Base-by-base conservation (phyloP, 2,797 vertebrate species). In the Echiichthys vipera region DNA sequence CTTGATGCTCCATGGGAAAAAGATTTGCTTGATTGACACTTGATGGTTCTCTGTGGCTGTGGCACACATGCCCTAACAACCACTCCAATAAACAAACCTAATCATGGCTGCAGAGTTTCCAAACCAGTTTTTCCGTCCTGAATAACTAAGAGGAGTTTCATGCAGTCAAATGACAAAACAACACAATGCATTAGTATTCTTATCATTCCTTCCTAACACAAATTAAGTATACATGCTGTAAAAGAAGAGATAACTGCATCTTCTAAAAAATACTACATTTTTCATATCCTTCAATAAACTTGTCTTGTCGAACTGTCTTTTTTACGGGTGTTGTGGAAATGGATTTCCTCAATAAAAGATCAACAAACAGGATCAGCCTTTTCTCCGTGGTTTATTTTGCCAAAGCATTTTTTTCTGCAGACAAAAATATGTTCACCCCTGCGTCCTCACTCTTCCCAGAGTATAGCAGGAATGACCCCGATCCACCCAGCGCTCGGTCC, bases 31-130 rank as follows among this genome's bases (percentile, higher is more conserved):
- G 53, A 68, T 2, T 62, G 69, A 36, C 50, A 67, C n/a, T 18
- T 69, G 17, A 17, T 11, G 39, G 59, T 54, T 42, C 17, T 40
- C 42, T 62, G 40, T 49, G 59, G 58, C 46, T 32, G 13, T 13
- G 47, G 34, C 27, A 13, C 40, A 55, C 18, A 49, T 3, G 39
- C 39, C 47, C 40, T 14, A 20, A 25, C 59, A 3, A 58, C 65
- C 65, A n/a, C 47, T 24, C 1, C 0, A n/a, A 37, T 45, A 67
- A 55, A 65, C 59, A 69, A 49, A 70, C 47, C 59, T 6, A 14
- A 74, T 34, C 65, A 32, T n/a, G 5, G n/a, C 54, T n/a, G 46
- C 0, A 7, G 6, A 7, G 18, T 13, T 40, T 73, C 64, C 51
- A 58, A 45, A 58, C 13, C 64, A 2, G 20, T 5, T 50, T 4